These are phyloP conservation scores for Acanthopleura granulata DNA, from an alignment of 2,888 invertebrate species.

Conservation along the genomic window DNA sequence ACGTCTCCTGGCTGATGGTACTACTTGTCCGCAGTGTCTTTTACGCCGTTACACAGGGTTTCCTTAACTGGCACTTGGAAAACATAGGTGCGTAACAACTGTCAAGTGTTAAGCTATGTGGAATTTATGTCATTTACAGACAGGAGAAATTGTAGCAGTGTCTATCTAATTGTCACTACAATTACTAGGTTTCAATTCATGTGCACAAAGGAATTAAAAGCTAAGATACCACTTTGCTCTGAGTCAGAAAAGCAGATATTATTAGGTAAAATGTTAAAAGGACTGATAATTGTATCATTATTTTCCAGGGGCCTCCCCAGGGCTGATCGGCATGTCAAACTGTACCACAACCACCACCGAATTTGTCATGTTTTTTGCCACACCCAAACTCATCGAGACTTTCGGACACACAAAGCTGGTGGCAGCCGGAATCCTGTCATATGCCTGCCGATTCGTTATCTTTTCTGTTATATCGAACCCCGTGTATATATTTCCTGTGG, in stretches of 20 bases:
- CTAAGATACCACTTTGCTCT: too few relatives aligned
- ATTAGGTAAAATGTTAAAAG: too few relatives aligned
- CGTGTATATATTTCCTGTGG: background rate
- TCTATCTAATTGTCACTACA: too few relatives aligned
- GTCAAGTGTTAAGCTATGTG: too few relatives aligned
- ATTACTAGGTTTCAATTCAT: too few relatives aligned
- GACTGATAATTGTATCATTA: background rate
- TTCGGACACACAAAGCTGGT: conserved; percentile 5
- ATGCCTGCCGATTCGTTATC: background rate
- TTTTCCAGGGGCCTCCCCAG: conserved; percentile 6
- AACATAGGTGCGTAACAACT: background rate
- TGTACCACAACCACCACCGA: background rate
- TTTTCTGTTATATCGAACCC: conserved; percentile 3
- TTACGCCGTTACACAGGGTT: conserved; percentile 7
- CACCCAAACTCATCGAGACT: background rate
- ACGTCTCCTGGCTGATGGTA: background rate
- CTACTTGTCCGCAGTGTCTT: background rate
- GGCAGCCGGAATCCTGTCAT: background rate
- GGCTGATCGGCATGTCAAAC: background rate
- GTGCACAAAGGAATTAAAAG: too few relatives aligned
- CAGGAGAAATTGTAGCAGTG: too few relatives aligned
- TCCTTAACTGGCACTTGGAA: conserved; percentile 7
- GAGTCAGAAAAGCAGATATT: too few relatives aligned
- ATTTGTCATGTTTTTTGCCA: conserved; percentile 12
- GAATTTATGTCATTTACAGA: too few relatives aligned